Evolutionary conservation across 2,888 invertebrate genomes (phyloP).

Genomic region (Serrognathus titanus): DNA sequence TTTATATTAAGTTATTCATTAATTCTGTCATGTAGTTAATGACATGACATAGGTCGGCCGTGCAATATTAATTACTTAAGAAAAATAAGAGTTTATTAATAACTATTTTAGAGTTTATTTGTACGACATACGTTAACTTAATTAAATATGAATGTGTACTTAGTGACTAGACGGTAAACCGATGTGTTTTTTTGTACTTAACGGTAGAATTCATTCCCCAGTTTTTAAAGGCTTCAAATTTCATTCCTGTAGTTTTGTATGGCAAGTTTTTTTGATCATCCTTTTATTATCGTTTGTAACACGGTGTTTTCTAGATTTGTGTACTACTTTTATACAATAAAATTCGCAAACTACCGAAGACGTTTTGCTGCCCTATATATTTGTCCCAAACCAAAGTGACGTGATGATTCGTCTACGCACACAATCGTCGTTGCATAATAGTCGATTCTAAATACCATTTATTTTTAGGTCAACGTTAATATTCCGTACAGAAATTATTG

Average conservation of each 20-base stretch:
- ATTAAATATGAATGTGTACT: conserved; percentile 16
- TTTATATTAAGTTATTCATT: background rate
- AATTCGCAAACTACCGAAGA: conserved; percentile 1
- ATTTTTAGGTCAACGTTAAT: too few relatives aligned
- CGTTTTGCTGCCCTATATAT: too few relatives aligned
- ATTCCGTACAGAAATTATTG: too few relatives aligned
- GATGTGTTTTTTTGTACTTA: conserved; percentile 20
- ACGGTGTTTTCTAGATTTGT: conserved; percentile 36
- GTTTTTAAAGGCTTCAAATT: conserved; percentile 27
- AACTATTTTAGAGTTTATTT: conserved; percentile 12
- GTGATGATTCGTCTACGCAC: too few relatives aligned
- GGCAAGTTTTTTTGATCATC: conserved; percentile 21
- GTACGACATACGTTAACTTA: conserved; percentile 10
- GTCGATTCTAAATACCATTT: too few relatives aligned
- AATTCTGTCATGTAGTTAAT: conserved; percentile 6
- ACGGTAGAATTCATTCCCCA: conserved; percentile 34
- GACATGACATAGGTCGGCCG: conserved; percentile 30
- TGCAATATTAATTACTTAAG: conserved; percentile 34
- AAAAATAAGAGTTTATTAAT: background rate
- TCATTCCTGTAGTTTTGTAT: conserved; percentile 31
- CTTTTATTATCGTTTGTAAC: conserved; percentile 24
- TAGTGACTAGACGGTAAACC: background rate
- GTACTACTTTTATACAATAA: conserved; percentile 39
- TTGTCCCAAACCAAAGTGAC: too few relatives aligned
- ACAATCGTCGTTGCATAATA: too few relatives aligned